phyloP scores from a whole-genome alignment of 1,140 invertebrate species.

The Drosophila eugracilis region DNA sequence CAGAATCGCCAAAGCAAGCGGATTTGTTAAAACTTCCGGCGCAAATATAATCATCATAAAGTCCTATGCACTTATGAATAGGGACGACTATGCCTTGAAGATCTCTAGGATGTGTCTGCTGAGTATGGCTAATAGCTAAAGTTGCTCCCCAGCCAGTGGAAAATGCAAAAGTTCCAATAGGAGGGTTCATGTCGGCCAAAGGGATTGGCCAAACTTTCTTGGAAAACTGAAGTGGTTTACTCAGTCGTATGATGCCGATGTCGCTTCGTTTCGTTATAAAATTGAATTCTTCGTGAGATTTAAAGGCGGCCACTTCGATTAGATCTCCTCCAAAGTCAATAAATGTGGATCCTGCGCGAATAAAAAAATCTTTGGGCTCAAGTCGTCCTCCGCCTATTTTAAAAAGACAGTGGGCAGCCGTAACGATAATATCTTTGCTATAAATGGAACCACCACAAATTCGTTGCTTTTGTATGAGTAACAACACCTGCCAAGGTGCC shows the following conservation, averaged over 20 bases:
- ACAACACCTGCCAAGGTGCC: constrained; percentile 6
- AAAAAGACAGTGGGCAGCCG: background rate
- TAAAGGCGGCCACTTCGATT: background rate
- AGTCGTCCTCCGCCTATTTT: no score
- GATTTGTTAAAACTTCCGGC: background rate
- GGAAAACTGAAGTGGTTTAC: background rate
- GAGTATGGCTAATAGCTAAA: no score
- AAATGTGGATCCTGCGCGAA: background rate
- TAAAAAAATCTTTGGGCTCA: background rate
- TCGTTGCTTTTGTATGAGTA: background rate
- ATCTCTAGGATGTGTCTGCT: background rate
- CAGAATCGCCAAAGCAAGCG: background rate
- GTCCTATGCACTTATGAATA: background rate
- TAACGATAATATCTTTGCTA: background rate
- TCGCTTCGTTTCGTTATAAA: background rate
- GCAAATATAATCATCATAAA: background rate
- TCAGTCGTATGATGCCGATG: background rate
- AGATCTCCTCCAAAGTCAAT: background rate
- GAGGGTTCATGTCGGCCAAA: background rate
- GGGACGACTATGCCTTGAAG: background rate
- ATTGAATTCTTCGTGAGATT: background rate
- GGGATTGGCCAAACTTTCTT: background rate
- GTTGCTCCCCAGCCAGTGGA: background rate
- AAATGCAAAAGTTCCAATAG: background rate
- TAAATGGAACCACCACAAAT: background rate